Evolutionary conservation across 1,140 invertebrate species (phyloP).

Genomic region (Aphidius gifuensis): DNA sequence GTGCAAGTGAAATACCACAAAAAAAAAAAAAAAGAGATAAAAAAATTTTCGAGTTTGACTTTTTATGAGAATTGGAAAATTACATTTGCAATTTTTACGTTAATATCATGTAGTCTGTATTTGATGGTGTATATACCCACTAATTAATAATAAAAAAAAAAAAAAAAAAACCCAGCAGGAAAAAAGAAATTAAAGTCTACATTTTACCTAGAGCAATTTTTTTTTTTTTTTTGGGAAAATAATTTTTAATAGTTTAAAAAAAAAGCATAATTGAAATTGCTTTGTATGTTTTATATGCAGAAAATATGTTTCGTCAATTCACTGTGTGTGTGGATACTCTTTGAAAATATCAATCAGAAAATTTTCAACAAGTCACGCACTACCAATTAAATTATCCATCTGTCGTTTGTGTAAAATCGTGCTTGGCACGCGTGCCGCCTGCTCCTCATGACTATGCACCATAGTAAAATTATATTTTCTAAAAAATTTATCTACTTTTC

Average conservation of each 20-base stretch:
- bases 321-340: neutral
- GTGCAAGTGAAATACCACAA: constrained; percentile 18
- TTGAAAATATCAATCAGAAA: constrained; percentile 12
- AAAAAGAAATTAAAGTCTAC: neutral
- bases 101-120: constrained; percentile 23
- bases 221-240: too few relatives aligned
- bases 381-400: constrained; percentile 15
- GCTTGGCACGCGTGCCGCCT: neutral
- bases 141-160: neutral
- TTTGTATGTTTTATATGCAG: too few relatives aligned
- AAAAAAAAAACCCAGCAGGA: neutral
- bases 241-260: too few relatives aligned
- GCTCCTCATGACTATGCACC: neutral
- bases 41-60: constrained; percentile 18
- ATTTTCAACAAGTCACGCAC: constrained; percentile 12
- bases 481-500: neutral
- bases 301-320: too few relatives aligned
- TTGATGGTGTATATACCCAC: neutral
- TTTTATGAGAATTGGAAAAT: constrained; percentile 33
- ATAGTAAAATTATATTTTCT: neutral
- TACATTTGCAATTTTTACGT: constrained; percentile 34
- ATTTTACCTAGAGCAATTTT: too few relatives aligned
- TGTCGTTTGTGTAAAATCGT: neutral
- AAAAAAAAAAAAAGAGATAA: constrained; percentile 11
- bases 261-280: too few relatives aligned